Evolutionary conservation across 2,888 invertebrate species (phyloP).

Genomic region (Perithous albicinctus): DNA sequence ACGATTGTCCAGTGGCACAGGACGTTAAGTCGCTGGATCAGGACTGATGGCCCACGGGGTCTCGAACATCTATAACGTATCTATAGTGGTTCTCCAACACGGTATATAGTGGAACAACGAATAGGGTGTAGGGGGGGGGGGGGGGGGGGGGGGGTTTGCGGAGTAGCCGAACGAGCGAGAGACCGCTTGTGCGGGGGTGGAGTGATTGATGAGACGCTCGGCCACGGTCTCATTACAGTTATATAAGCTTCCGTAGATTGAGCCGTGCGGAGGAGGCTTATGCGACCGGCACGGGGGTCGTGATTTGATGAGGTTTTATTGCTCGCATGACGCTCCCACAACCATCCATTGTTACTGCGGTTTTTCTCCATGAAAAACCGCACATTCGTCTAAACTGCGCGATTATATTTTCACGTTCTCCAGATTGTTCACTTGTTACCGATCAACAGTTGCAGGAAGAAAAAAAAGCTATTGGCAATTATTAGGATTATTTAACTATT

Average conservation of each 20-base stretch:
- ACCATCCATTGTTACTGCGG: slow-evolving; percentile 61
- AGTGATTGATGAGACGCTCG: slow-evolving; percentile 84
- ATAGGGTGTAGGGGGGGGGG: too few relatives aligned
- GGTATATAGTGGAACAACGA: slow-evolving; percentile 53
- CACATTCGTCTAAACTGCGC: slow-evolving; percentile 4
- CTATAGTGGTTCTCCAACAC: slow-evolving; percentile 62
- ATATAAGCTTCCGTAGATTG: slow-evolving; percentile 85
- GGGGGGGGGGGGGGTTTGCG: slow-evolving; percentile 45
- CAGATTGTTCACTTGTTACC: background rate
- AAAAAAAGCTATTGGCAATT: too few relatives aligned
- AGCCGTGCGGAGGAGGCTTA: slow-evolving; percentile 83
- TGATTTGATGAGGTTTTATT: slow-evolving; percentile 85
- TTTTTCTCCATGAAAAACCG: slow-evolving; percentile 56
- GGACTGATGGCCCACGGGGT: slow-evolving; percentile 69
- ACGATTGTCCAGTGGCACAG: slow-evolving; percentile 72
- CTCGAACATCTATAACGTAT: slow-evolving; percentile 69
- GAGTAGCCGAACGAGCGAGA: slow-evolving; percentile 64
- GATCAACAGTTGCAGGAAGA: too few relatives aligned
- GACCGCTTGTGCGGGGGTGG: slow-evolving; percentile 73
- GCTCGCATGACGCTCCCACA: slow-evolving; percentile 79
- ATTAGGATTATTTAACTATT: too few relatives aligned
- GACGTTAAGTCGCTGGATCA: slow-evolving; percentile 79
- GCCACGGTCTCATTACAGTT: slow-evolving; percentile 85
- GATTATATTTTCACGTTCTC: background rate
- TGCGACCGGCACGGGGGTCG: slow-evolving; percentile 81